Base-by-base conservation (phyloP, 2,888 invertebrate genomes). In the Drosophila subquinaria region DNA sequence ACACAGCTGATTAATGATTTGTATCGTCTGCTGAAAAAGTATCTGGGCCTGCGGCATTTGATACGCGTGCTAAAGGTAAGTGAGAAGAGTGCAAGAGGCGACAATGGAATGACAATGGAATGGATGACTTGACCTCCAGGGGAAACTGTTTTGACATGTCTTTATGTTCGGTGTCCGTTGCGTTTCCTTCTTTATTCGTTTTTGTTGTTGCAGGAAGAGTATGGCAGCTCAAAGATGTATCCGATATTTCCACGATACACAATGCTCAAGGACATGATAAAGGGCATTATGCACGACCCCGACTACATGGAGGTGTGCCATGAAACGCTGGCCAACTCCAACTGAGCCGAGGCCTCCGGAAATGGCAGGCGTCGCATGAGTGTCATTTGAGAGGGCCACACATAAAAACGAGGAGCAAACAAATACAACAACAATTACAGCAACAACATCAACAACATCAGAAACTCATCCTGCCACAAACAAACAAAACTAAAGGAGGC, bases 271-370 rank as follows among this genome's bases (percentile, higher is more conserved):
- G 97, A 98, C 92, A 98, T 99, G 98, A 98, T 98, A 91, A 98
- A 98, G 94, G 97, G 97, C 66, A 97, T 98, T 88, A 96, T 98
- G 95, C 96, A 97, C 90, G 96, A 98, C 93, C 98, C 98, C n/a
- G 97, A 97, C 93, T 98, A 98, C 94, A 97, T 98, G 96, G 98
- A 98, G 93, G 97, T 98, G 75, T 97, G 97, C 93, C 98, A 98
- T 92, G 98, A 98, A 93, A 95, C 86, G 50, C 61, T 97, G 92
- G 97, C 96, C 92, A 92, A 92, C 81, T 92, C 96, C 92, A 92
- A 92, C 81, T 92, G 88, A 92, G 82, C 74, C 79, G 81, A 80
- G 81, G 85, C 73, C 81, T 70, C 82, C 80, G 86, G 88, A 83
- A 88, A 88, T 87, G 86, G 88, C 81, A 88, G 87, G 62, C 88